Percentiles rank a stretch among this genome's conserved stretches.
Evolutionary conservation across 37 sponge, comb jelly and placozoan species (phyloP).

Genomic region (Spongilla lacustris): DNA sequence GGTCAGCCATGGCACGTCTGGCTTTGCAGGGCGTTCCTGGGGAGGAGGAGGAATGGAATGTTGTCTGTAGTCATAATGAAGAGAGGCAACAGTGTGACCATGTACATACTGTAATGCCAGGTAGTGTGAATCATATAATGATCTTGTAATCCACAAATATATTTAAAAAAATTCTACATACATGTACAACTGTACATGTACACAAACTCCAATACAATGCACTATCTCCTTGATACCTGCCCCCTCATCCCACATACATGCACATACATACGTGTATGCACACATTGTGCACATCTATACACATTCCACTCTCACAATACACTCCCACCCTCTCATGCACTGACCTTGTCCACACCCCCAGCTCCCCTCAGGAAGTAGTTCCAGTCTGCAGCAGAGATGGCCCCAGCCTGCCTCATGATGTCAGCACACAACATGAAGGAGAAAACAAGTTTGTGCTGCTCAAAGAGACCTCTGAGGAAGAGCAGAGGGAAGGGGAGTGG

Average conservation of each 20-base stretch:
- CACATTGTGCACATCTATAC: too few species aligned
- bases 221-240: too few species aligned
- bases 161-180: background rate
- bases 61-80: background rate
- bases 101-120: too few species aligned
- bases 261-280: background rate
- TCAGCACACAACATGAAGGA: slow-evolving; percentile 97
- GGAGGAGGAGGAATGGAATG: background rate
- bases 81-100: too few species aligned
- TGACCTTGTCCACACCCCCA: slow-evolving; percentile 86
- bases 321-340: background rate
- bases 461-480: slow-evolving; percentile 86
- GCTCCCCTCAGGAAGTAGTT: slow-evolving; percentile 97
- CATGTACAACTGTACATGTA: too few species aligned
- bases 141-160: background rate
- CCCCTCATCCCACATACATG: background rate
- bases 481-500: background rate
- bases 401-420: slow-evolving; percentile 86
- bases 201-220: too few species aligned
- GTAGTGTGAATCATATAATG: too few species aligned
- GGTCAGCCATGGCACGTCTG: slow-evolving; percentile 87
- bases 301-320: background rate
- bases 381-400: slow-evolving; percentile 90
- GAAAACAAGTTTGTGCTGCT: slow-evolving; percentile 96
- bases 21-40: slow-evolving; percentile 87